Evolutionary conservation across 2,113 vertebrate genomes (phyloP), one percentile per base, ranked within the genome.

Genomic region (Balaeniceps rex): DNA sequence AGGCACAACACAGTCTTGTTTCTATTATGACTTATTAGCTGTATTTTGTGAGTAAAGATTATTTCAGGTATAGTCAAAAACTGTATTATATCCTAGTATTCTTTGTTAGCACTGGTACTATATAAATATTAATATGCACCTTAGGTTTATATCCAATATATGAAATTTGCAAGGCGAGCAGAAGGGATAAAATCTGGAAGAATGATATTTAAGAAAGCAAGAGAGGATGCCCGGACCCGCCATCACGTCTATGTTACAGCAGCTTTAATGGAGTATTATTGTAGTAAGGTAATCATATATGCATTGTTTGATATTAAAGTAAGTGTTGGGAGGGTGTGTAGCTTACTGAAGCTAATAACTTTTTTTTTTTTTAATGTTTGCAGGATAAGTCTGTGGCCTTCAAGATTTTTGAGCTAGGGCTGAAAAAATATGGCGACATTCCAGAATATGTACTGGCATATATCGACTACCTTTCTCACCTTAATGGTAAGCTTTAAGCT

Each of bases 321-420:
- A 25, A 76, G 54, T 40, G 33, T 17, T 82, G 83, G 57, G 42
- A 95, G 36, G 49, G 15, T 10, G 23, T 2, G 1, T 40, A n/a
- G 82, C 78, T 91, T 91, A 38, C 74, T 79, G 38, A 79, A 91
- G 78, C 57, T 83, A 57, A 24, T 80, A 33, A 79, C 36, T 0
- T 38, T 36, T 66, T 42, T 34, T 33, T 5, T 11, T 69, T 64
- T 64, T 22, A 5, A 76, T 49, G 66, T 91, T 93, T 92, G 87
- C 98, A 99, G 99, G 99, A 99, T 98, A 99, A 99, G 96, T 99
- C 99, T 23, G 99, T 99, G 98, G 99, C 99, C 98, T 99, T 99
- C 97, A 99, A 99, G 98, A 99, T 99, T 97, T 99, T 99, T 98
- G 99, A 99, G 95, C 98, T 99, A 61, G 99, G 99, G 77, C 97